Conservation (phyloP, 2,113 vertebrate species). For the Myotis brandtii region DNA sequence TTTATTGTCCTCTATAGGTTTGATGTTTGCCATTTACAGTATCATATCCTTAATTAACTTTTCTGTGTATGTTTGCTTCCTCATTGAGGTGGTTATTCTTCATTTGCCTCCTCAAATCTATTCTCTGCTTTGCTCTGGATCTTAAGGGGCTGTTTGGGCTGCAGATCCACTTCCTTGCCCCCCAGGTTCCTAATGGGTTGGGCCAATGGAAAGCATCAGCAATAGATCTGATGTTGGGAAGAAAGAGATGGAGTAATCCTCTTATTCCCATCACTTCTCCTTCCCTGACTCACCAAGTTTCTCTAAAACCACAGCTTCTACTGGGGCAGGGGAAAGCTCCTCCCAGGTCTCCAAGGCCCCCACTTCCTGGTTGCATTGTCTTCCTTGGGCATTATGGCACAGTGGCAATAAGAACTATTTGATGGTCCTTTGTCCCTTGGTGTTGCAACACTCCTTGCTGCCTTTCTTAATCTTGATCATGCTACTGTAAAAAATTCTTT, state of each 20-base stretch:
- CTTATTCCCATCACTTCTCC: neutral
- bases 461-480: constrained; percentile 16
- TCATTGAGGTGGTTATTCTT: neutral
- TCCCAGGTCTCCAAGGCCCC: neutral
- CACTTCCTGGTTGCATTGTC: neutral
- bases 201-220: neutral
- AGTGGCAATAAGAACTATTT: neutral
- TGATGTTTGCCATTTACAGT: neutral
- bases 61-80: neutral
- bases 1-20: neutral
- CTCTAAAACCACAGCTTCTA: neutral
- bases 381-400: neutral
- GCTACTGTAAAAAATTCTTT: neutral
- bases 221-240: neutral
- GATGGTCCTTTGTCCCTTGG: neutral
- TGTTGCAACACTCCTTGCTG: neutral
- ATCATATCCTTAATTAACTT: neutral
- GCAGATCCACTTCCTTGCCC: neutral
- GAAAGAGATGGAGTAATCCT: neutral
- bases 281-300: neutral
- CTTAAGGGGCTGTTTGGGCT: neutral
- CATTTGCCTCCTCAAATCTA: neutral
- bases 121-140: constrained; percentile 34
- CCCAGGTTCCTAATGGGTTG: neutral
- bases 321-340: neutral